phyloP scores from a whole-genome alignment of 2,797 vertebrate species.

The Macroramphosus scolopax region DNA sequence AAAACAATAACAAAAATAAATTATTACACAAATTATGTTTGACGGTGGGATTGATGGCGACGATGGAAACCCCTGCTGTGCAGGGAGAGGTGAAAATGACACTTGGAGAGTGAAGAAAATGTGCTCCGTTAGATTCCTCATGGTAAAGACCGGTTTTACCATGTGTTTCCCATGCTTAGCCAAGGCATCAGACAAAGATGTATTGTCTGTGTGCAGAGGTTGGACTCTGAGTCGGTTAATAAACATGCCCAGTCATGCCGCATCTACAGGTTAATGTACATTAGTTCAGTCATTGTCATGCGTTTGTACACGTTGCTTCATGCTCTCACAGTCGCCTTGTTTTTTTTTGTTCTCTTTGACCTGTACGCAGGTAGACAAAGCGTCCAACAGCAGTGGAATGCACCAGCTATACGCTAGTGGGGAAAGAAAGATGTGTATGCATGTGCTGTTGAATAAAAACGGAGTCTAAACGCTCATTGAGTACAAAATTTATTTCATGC shows the following conservation, averaged over 20 bases:
- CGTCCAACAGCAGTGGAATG: slow-evolving; percentile 65
- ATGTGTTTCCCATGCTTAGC: slow-evolving; percentile 77
- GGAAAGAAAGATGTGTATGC: slow-evolving; percentile 66
- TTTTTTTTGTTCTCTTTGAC: slow-evolving; percentile 60
- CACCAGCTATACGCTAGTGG: slow-evolving; percentile 44
- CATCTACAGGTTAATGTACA: slow-evolving; percentile 47
- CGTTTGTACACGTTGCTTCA: slow-evolving; percentile 62
- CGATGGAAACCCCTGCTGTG: slow-evolving; percentile 56
- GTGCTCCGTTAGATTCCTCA: slow-evolving; percentile 72
- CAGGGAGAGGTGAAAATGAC: slow-evolving; percentile 55
- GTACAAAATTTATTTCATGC: slow-evolving; percentile 99
- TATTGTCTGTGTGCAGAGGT: slow-evolving; percentile 60
- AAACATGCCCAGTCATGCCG: slow-evolving; percentile 77
- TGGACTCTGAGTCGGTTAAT: slow-evolving; percentile 61
- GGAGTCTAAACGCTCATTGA: slow-evolving; percentile 80
- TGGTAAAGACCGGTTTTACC: slow-evolving; percentile 77
- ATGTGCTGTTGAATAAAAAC: slow-evolving; percentile 80
- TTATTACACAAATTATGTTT: slow-evolving; percentile 86
- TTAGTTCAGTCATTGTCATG: slow-evolving; percentile 68
- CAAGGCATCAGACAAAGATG: slow-evolving; percentile 61
- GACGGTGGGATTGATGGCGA: slow-evolving; percentile 66
- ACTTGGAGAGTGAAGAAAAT: slow-evolving; percentile 65
- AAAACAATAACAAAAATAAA: slow-evolving; percentile 82
- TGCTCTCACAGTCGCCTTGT: slow-evolving; percentile 68
- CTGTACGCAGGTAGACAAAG: slow-evolving; percentile 29